Evolutionary conservation across 2,888 invertebrate species (phyloP).

Genomic region (Hymenopus coronatus): DNA sequence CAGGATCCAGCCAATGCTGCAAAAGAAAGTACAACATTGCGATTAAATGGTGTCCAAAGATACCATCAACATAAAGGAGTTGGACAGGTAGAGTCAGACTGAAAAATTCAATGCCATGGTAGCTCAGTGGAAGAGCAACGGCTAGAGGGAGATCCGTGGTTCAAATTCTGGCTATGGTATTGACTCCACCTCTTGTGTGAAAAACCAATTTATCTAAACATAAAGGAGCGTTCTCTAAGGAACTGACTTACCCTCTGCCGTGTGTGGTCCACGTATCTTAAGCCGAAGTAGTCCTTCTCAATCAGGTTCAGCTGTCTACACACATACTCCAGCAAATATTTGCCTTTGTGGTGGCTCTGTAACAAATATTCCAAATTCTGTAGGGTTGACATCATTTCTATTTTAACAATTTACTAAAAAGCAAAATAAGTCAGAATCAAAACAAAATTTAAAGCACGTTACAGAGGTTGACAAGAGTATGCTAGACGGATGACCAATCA

Average conservation of each 20-base stretch:
- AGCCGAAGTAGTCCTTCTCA: conserved; percentile 92
- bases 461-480: too few species aligned
- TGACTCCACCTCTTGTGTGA: too few species aligned
- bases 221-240: not conserved
- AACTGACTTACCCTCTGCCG: conserved; percentile 75
- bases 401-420: too few species aligned
- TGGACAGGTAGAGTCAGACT: too few species aligned
- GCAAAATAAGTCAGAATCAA: too few species aligned
- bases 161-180: too few species aligned
- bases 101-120: too few species aligned
- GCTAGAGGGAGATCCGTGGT: too few species aligned
- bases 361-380: conserved; percentile 41
- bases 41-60: not conserved
- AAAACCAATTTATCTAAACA: not conserved
- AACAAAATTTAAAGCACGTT: too few species aligned
- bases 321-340: conserved; percentile 83
- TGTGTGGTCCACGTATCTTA: conserved; percentile 84
- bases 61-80: not conserved
- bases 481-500: too few species aligned
- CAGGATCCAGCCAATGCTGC: conserved; percentile 92
- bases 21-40: conserved; percentile 43
- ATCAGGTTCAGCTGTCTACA: conserved; percentile 86
- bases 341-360: conserved; percentile 85
- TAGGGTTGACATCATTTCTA: too few species aligned
- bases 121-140: too few species aligned